Evolutionary conservation across 2,113 vertebrate species (phyloP).

Genomic region (human (Homo sapiens)): GRCh38 chr12:128578501-128579000

Average conservation of each 20-base stretch:
- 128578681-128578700: neutral
- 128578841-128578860: too few relatives aligned
- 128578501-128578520: neutral
- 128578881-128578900: too few relatives aligned
- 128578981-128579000: neutral
- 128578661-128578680: neutral
- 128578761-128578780: neutral
- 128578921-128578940: neutral
- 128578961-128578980: neutral
- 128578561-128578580: neutral
- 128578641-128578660: neutral
- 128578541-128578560: too few relatives aligned
- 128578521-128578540: accelerated
- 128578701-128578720: neutral
- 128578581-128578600: neutral
- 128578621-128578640: neutral
- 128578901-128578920: neutral
- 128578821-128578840: too few relatives aligned
- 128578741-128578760: accelerated
- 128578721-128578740: neutral
- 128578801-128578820: neutral
- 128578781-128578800: neutral
- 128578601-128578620: neutral
- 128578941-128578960: neutral
- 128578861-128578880: too few relatives aligned